phyloP scores from a whole-genome alignment of 2,113 vertebrate genomes.

The Rissa tridactyla region DNA sequence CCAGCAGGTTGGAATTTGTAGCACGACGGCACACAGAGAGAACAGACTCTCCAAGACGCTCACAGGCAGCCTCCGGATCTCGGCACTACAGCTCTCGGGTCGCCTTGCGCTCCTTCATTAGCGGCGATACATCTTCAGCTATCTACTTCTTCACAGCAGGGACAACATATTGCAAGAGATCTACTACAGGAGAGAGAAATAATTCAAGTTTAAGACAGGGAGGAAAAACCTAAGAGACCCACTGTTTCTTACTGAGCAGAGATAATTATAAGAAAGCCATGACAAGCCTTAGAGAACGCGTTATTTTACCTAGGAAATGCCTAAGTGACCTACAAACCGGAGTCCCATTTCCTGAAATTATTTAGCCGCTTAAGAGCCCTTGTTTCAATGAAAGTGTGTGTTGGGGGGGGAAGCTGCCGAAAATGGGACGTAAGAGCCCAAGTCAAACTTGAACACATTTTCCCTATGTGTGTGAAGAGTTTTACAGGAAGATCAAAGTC shows the following conservation, averaged over 20 bases:
- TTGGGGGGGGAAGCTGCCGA: neutral
- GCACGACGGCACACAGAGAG: fast-evolving
- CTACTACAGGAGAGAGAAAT: neutral
- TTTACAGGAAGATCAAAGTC: neutral
- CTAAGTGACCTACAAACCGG: conserved; percentile 1
- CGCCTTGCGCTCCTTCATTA: neutral
- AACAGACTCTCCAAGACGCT: neutral
- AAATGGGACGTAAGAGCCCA: neutral
- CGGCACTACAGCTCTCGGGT: neutral
- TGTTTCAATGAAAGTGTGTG: neutral
- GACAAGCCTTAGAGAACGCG: neutral
- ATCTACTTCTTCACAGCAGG: neutral
- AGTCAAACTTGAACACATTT: neutral
- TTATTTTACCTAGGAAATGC: conserved; percentile 16
- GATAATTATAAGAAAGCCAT: neutral
- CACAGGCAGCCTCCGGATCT: neutral
- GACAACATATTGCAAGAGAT: neutral
- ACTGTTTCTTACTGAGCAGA: neutral
- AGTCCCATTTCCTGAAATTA: conserved; percentile 43
- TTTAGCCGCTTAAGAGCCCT: neutral
- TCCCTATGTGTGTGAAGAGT: fast-evolving
- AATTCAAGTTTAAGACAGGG: neutral
- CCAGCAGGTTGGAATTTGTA: neutral
- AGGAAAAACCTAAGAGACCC: neutral
- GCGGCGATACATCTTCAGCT: neutral